Evolutionary conservation across 2,797 vertebrate species (phyloP), one percentile per base, ranked within the genome.

Genomic region (Urosaurus nigricauda): DNA sequence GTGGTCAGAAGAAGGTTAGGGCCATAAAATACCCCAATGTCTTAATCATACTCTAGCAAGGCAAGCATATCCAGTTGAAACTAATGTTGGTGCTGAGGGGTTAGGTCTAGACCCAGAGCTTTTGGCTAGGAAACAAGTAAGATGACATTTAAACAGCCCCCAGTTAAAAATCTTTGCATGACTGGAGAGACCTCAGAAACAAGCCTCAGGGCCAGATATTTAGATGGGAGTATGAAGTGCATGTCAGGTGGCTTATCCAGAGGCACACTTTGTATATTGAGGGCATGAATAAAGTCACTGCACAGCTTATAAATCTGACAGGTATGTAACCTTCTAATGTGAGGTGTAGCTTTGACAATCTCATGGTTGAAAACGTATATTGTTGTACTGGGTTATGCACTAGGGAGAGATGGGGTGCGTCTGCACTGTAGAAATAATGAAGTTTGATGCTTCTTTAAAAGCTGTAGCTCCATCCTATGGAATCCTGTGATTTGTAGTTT

Each of bases 11-110:
- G 56, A 73, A 89, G 73, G 17, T 71, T 68, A 87, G 78, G 80
- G 78, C 4, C 84, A 94, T 80, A 87, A 12, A 73, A 87, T 86
- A 81, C 35, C 82, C 84, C 75, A 37, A 85, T 90, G 68, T 80
- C 47, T 40, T 73, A 60, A 32, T 60, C 32, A 89, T 60, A 13
- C 83, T 91, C 91, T 90, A 51, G 47, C 79, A 2, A 71, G 60
- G 68, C 90, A 79, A 86, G 90, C 89, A 88, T 91, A 90, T 63
- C 53, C 68, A 19, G 2, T 83, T 86, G 29, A 83, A 40, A 56
- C 83, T 91, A 92, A 92, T 51, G 51, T 29, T 40, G 88, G 56
- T 43, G 43, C 24, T 58, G 74, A 78, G 88, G 79, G 35, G 17
- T 70, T 88, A 58, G 75, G 21, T 70, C 60, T 17, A 65, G 47